These are phyloP conservation scores for Tricholaema leucomelas DNA, from an alignment of 2,113 vertebrate species.

Conservation along the genomic window DNA sequence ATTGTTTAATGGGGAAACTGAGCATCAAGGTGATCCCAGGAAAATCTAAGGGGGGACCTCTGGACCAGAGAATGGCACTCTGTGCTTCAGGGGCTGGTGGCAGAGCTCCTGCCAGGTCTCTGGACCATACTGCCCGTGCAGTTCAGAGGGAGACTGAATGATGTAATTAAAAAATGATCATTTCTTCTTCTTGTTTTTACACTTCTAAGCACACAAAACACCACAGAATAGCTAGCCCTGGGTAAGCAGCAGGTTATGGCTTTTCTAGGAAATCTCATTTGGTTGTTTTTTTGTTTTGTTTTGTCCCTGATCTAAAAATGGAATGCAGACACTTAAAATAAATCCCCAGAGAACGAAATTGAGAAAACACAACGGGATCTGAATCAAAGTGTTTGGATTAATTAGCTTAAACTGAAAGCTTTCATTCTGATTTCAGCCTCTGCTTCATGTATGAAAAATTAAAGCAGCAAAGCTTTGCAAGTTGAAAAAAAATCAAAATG, in stretches of 20 bases:
- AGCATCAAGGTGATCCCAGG: background rate
- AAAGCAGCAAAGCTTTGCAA: conserved; percentile 44
- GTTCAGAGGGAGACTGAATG: background rate
- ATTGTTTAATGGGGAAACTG: conserved; percentile 1
- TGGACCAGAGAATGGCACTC: background rate
- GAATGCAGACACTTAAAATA: conserved; percentile 41
- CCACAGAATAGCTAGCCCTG: background rate
- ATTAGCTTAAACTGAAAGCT: conserved; percentile 62
- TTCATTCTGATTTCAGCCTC: conserved; percentile 40
- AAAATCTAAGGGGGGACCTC: background rate
- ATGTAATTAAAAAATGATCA: background rate
- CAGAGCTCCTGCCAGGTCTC: background rate
- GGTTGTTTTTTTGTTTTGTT: background rate
- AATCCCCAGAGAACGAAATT: conserved; percentile 47
- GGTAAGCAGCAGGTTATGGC: background rate
- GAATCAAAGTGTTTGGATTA: conserved; percentile 60
- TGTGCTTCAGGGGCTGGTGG: background rate
- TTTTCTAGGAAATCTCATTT: conserved; percentile 36
- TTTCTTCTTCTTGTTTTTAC: background rate
- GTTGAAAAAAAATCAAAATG: conserved; percentile 47
- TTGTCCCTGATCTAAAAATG: background rate
- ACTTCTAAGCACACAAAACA: background rate
- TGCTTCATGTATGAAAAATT: background rate
- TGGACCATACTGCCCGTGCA: background rate
- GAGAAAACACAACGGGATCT: conserved; percentile 45